Evolutionary conservation across 1,140 invertebrate species (phyloP).

Genomic region (Macrostomum lignano): DNA sequence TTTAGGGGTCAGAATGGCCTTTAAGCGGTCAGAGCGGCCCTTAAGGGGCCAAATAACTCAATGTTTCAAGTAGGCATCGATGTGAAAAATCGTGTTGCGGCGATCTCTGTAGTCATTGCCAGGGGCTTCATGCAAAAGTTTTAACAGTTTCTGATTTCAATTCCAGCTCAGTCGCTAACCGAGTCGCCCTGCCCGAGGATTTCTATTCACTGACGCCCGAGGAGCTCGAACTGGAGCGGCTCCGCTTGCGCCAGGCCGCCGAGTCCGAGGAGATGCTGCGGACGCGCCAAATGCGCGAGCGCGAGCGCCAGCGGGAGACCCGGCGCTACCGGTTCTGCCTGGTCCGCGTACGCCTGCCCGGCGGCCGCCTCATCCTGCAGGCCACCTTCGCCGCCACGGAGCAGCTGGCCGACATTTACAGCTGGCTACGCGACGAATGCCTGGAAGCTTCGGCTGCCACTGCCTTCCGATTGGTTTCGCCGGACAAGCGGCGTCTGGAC

Average conservation of each 20-base stretch:
- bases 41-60: too few species aligned
- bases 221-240: constrained; percentile 54
- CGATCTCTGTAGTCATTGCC: constrained; percentile 50
- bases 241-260: constrained; percentile 36
- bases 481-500: constrained; percentile 12
- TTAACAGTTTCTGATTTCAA: background rate
- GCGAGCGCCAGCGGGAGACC: constrained; percentile 45
- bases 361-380: constrained; percentile 29
- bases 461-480: constrained; percentile 15
- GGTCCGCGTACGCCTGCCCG: constrained; percentile 54
- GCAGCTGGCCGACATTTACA: constrained; percentile 11
- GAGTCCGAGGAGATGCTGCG: constrained; percentile 49
- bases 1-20: too few species aligned
- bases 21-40: too few species aligned
- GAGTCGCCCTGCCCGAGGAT: constrained; percentile 36
- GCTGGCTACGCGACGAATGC: constrained; percentile 17
- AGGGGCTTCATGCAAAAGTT: constrained; percentile 27
- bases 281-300: constrained; percentile 68
- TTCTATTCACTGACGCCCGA: constrained; percentile 49
- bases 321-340: constrained; percentile 53
- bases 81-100: too few species aligned
- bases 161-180: constrained; percentile 4
- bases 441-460: constrained; percentile 19
- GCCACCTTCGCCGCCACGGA: constrained; percentile 20
- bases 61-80: too few species aligned